phyloP scores from a whole-genome alignment of 2,113 vertebrate genomes.

The Pithys albifrons region DNA sequence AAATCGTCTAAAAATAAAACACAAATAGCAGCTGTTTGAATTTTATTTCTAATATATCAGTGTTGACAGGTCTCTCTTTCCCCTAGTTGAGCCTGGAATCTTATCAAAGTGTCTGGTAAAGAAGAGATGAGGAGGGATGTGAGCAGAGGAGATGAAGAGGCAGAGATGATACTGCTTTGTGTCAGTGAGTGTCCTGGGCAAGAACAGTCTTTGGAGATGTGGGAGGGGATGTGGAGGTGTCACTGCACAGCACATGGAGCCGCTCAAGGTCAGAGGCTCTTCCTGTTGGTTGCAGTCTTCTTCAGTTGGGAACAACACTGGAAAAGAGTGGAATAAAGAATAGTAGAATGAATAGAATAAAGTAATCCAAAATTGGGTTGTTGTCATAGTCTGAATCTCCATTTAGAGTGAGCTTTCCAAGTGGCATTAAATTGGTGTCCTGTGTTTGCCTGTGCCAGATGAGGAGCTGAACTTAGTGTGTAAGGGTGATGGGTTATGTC shows the following conservation, averaged over 20 bases:
- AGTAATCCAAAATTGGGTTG: not conserved
- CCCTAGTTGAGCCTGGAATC: slow-evolving; percentile 24
- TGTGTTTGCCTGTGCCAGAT: not conserved
- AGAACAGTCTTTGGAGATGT: not conserved
- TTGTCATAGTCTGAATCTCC: not conserved
- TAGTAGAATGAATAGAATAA: not conserved
- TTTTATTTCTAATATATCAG: slow-evolving; percentile 65
- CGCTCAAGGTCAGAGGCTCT: not conserved
- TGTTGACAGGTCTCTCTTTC: slow-evolving; percentile 50
- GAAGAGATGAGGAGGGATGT: not conserved
- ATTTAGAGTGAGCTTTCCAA: not conserved
- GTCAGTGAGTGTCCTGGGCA: not conserved
- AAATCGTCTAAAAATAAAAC: slow-evolving; percentile 65
- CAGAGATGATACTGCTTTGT: not conserved
- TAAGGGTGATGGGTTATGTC: not conserved
- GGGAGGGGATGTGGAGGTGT: not conserved
- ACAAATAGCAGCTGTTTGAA: slow-evolving; percentile 71
- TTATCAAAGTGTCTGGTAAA: slow-evolving; percentile 12
- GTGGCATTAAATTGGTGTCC: not conserved
- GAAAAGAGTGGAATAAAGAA: not conserved
- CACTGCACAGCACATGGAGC: fast-evolving
- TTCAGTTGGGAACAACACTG: not conserved
- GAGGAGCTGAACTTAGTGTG: not conserved
- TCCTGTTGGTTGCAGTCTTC: fast-evolving
- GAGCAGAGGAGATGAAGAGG: not conserved